Evolutionary conservation across 1,140 invertebrate genomes (phyloP).

Genomic region (Conus ventricosus): DNA sequence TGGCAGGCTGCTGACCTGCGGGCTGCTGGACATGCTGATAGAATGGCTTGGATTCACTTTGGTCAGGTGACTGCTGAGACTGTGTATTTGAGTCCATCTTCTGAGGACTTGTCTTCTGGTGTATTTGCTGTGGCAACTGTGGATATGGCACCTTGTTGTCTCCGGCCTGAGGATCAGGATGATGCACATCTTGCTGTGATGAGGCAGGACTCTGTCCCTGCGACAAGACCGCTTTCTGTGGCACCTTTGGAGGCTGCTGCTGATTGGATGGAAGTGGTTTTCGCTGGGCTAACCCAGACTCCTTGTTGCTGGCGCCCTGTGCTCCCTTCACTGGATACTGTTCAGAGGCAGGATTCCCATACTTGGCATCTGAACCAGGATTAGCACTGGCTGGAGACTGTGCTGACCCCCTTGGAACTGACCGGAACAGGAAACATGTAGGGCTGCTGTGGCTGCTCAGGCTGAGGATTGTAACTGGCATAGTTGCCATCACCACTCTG

Average conservation of each 20-base stretch:
- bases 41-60: background rate
- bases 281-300: background rate
- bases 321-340: background rate
- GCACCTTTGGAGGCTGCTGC: background rate
- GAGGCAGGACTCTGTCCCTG: background rate
- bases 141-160: background rate
- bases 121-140: background rate
- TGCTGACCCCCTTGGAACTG: background rate
- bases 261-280: background rate
- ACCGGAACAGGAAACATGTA: background rate
- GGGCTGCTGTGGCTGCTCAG: background rate
- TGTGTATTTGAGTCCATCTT: background rate
- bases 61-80: background rate
- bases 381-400: background rate
- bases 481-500: background rate
- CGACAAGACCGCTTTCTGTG: background rate
- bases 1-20: background rate
- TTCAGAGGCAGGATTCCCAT: background rate
- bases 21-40: background rate
- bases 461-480: background rate
- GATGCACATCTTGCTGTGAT: background rate
- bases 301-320: background rate
- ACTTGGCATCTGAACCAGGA: background rate
- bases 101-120: background rate
- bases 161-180: background rate